These are phyloP conservation scores for Rhinichthys osculus DNA, from an alignment of 2,797 vertebrate species.

Conservation along the genomic window DNA sequence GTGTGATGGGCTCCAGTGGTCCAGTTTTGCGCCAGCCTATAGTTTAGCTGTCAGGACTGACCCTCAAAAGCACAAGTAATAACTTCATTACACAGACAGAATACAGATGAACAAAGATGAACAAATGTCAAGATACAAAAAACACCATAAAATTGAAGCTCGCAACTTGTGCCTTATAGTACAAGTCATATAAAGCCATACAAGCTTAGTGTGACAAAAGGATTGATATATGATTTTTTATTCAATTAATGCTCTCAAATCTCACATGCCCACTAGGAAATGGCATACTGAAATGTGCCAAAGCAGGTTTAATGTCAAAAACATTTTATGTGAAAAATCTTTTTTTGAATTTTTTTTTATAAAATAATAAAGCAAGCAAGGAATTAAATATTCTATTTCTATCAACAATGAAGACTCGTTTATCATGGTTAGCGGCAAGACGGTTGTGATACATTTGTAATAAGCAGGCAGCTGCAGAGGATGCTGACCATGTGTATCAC, in stretches of 20 bases:
- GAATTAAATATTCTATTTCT: neutral
- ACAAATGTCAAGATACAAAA: neutral
- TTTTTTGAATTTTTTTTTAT: neutral
- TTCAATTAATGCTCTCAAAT: neutral
- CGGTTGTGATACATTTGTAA: neutral
- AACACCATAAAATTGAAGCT: neutral
- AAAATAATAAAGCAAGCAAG: neutral
- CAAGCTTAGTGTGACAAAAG: neutral
- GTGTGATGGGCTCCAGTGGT: constrained; percentile 5
- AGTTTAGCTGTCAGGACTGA: constrained; percentile 23
- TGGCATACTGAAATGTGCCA: neutral
- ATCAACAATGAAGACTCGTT: neutral
- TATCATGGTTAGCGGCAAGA: neutral
- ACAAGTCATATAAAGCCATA: neutral
- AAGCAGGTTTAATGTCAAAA: neutral
- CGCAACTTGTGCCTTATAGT: neutral
- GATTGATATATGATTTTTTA: neutral
- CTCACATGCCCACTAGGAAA: neutral
- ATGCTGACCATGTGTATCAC: constrained; percentile 23
- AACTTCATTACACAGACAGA: neutral
- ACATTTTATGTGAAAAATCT: neutral
- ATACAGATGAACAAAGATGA: constrained; percentile 9
- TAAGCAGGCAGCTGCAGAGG: constrained; percentile 18
- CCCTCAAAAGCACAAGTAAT: constrained; percentile 14
- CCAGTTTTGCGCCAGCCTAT: neutral